Percentiles rank a stretch among this genome's conserved stretches.
Conservation (phyloP, 2,797 vertebrate genomes). For the Sebastolobus altivelis region DNA sequence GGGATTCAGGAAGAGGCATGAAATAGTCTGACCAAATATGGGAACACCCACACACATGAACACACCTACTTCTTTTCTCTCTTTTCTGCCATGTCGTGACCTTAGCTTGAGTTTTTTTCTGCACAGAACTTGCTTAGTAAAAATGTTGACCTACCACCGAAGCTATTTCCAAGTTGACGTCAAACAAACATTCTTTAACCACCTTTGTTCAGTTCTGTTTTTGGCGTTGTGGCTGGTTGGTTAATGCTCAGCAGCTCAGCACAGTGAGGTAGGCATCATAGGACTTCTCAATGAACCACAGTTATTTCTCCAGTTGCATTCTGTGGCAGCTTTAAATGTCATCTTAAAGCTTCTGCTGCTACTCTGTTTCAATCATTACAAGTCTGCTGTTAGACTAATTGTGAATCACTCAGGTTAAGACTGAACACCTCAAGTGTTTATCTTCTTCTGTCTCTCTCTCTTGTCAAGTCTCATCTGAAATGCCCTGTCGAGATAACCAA, state of each 20-base stretch:
- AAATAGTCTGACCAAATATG: constrained; percentile 76
- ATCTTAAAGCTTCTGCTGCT: constrained; percentile 18
- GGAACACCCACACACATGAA: constrained; percentile 26
- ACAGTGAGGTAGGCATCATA: background rate
- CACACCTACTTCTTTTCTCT: background rate
- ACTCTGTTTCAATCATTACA: constrained; percentile 29
- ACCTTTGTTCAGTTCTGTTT: background rate
- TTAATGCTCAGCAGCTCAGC: constrained; percentile 1
- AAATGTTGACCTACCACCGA: constrained; percentile 10
- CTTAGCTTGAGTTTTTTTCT: background rate
- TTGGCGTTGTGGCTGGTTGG: background rate
- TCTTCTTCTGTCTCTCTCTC: too few relatives aligned
- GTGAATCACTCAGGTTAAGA: background rate
- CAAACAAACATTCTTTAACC: background rate
- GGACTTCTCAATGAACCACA: constrained; percentile 19
- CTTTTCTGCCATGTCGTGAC: background rate
- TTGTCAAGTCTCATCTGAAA: background rate
- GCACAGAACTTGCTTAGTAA: constrained; percentile 11
- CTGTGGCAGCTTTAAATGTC: background rate
- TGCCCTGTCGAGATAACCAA: background rate
- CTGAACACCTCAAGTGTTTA: background rate
- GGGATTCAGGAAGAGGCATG: constrained; percentile 35
- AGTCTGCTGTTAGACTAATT: constrained; percentile 18
- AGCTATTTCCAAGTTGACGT: background rate
- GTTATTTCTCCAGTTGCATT: constrained; percentile 21